Evolutionary conservation across 2,113 vertebrate species (phyloP).

Genomic region (Cyphomyrus discorhynchus): DNA sequence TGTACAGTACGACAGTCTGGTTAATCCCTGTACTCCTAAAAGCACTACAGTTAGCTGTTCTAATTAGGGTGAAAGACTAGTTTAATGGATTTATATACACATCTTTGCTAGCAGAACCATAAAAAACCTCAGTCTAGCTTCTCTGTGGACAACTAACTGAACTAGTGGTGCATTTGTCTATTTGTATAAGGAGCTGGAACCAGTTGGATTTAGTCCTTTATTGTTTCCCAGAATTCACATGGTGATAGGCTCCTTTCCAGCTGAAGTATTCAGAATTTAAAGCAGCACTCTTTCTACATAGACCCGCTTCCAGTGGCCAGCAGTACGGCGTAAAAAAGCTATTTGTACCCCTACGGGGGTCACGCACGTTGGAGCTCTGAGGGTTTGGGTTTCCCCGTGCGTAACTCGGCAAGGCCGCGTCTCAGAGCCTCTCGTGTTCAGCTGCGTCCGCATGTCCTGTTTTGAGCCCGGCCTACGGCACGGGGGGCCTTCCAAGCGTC

Average conservation of each 20-base stretch:
- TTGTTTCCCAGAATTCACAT: background rate
- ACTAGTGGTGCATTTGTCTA: background rate
- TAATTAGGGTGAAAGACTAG: background rate
- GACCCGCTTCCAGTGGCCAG: background rate
- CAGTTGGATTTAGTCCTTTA: background rate
- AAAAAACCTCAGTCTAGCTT: background rate
- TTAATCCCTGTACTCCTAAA: background rate
- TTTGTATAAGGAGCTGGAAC: background rate
- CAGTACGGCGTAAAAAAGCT: background rate
- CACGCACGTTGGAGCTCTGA: background rate
- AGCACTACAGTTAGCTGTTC: background rate
- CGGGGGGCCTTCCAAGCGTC: background rate
- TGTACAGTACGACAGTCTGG: background rate
- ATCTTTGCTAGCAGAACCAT: background rate
- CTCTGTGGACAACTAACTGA: background rate
- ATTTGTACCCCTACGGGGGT: background rate
- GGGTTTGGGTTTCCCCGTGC: background rate
- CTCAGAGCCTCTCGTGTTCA: constrained; percentile 4
- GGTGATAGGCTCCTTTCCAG: background rate
- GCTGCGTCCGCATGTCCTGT: constrained; percentile 11
- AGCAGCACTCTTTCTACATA: background rate
- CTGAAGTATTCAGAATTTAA: background rate
- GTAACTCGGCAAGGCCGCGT: background rate
- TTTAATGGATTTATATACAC: background rate
- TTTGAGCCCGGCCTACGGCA: background rate